These are phyloP conservation scores for Eurois occulta DNA, from an alignment of 2,888 invertebrate genomes.

Conservation along the genomic window DNA sequence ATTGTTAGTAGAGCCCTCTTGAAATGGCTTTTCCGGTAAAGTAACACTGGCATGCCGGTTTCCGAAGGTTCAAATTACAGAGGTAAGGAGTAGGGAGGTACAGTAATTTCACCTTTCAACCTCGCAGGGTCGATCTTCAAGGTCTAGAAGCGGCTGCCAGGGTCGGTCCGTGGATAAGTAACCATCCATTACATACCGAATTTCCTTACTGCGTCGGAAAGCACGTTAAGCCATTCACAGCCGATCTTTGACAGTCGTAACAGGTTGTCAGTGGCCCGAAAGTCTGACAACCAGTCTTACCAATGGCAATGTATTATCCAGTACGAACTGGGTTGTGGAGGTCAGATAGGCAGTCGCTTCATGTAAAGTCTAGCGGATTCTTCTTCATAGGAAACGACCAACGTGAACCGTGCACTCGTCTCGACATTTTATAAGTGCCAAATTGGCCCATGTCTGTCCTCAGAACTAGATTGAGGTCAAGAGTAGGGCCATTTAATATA, in stretches of 20 bases:
- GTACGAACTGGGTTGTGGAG: not conserved
- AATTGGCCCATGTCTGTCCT: too few relatives aligned
- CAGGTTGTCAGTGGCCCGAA: not conserved
- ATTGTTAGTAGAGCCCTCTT: not conserved
- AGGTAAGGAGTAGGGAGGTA: not conserved
- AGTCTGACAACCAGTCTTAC: not conserved
- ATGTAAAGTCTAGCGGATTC: not conserved
- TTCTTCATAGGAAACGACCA: too few relatives aligned
- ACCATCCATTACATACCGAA: not conserved
- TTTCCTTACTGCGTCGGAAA: not conserved
- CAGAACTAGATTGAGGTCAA: too few relatives aligned
- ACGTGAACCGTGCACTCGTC: not conserved
- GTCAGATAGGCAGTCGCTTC: not conserved
- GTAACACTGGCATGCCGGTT: not conserved
- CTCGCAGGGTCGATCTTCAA: not conserved
- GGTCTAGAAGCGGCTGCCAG: not conserved
- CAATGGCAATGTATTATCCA: not conserved
- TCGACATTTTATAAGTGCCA: too few relatives aligned
- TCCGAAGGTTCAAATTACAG: too few relatives aligned
- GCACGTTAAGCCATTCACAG: not conserved
- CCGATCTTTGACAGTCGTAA: not conserved
- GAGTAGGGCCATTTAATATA: too few relatives aligned
- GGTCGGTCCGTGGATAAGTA: not conserved
- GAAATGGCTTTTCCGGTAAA: not conserved
- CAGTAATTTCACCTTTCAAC: not conserved